phyloP scores from a whole-genome alignment of 2,113 vertebrate species.

The Neopipo cinnamomea region DNA sequence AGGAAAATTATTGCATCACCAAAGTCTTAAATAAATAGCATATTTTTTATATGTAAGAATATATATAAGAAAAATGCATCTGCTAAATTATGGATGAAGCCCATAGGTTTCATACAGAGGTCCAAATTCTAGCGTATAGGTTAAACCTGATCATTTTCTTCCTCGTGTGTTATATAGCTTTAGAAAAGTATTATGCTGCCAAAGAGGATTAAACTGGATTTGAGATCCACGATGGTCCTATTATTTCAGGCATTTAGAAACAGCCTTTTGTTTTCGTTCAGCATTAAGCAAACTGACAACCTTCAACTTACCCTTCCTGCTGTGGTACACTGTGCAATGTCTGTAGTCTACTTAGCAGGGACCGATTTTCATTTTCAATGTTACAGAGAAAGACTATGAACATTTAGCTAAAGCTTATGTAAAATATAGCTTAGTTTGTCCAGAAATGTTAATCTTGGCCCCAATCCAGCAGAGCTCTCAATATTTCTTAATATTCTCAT shows the following conservation, averaged over 20 bases:
- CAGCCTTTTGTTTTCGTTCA: neutral
- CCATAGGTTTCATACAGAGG: neutral
- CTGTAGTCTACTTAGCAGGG: neutral
- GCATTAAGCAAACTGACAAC: conserved; percentile 9
- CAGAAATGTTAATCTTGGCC: neutral
- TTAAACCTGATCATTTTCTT: conserved; percentile 20
- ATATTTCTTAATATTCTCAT: conserved; percentile 25
- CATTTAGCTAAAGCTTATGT: neutral
- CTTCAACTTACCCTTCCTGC: neutral
- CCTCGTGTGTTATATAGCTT: neutral
- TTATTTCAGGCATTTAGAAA: conserved; percentile 11
- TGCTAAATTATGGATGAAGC: neutral
- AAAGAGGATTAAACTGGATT: conserved; percentile 49
- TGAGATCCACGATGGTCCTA: neutral
- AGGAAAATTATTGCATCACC: neutral
- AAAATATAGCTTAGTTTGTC: conserved; percentile 1
- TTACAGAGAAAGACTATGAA: neutral
- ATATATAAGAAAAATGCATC: neutral
- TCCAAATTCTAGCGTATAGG: neutral
- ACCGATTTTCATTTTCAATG: neutral
- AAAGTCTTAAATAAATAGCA: neutral
- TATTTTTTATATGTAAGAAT: neutral
- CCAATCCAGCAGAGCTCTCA: neutral
- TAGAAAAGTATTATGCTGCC: neutral
- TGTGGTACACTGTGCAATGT: neutral